phyloP scores from a whole-genome alignment of 2,888 invertebrate genomes.

The Cheilosia urbana region DNA sequence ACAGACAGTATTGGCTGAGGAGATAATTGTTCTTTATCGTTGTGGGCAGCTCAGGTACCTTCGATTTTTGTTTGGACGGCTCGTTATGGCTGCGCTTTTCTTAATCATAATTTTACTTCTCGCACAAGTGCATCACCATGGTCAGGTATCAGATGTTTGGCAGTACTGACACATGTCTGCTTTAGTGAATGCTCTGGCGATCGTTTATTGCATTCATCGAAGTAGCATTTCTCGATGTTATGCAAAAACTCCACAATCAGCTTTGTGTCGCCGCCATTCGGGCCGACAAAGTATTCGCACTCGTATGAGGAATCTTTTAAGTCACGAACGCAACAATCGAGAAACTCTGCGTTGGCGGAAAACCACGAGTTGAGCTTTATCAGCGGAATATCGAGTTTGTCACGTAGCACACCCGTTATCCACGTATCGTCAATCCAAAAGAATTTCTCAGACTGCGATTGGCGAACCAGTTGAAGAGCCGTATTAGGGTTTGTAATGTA shows the following conservation, averaged over 20 bases:
- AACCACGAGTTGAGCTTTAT: conserved; percentile 87
- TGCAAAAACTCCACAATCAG: conserved; percentile 88
- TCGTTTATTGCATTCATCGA: conserved; percentile 85
- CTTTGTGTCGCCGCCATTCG: conserved; percentile 90
- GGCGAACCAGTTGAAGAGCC: conserved; percentile 85
- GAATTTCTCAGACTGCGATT: conserved; percentile 86
- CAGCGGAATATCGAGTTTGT: conserved; percentile 85
- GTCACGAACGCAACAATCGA: conserved; percentile 90
- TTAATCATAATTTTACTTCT: conserved; percentile 79
- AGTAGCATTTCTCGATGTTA: conserved; percentile 86
- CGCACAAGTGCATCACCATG: conserved; percentile 81
- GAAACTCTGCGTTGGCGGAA: conserved; percentile 88
- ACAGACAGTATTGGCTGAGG: conserved; percentile 66
- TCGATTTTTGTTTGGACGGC: conserved; percentile 19
- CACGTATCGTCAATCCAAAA: conserved; percentile 98
- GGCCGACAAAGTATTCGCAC: conserved; percentile 90
- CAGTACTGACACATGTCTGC: conserved; percentile 86
- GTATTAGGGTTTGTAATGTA: conserved; percentile 90
- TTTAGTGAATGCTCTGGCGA: conserved; percentile 84
- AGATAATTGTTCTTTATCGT: conserved; percentile 36
- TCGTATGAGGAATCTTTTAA: conserved; percentile 85
- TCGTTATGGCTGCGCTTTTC: background rate
- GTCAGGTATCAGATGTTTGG: conserved; percentile 79
- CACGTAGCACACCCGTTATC: conserved; percentile 91
- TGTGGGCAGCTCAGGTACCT: conserved; percentile 67